phyloP scores from a whole-genome alignment of 2,113 vertebrate genomes.

The Oryzias javanicus region DNA sequence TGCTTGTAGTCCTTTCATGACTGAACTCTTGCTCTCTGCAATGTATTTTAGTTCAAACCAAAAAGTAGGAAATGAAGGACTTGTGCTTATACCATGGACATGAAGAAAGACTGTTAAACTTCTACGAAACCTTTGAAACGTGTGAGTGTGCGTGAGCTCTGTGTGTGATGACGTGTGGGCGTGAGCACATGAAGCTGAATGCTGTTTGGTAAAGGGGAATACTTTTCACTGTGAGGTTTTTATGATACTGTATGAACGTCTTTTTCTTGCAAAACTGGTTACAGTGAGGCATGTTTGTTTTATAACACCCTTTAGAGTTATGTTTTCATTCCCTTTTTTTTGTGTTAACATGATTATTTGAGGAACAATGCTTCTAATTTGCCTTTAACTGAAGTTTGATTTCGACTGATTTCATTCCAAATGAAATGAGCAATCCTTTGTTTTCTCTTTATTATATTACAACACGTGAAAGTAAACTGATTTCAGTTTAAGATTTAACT shows the following conservation, averaged over 20 bases:
- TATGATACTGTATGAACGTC: constrained; percentile 67
- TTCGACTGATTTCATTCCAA: constrained; percentile 63
- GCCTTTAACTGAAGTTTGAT: constrained; percentile 57
- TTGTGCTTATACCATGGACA: constrained; percentile 46
- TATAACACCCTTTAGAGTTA: constrained; percentile 58
- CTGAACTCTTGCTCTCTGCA: constrained; percentile 40
- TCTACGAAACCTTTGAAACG: constrained; percentile 49
- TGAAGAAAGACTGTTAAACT: constrained; percentile 53
- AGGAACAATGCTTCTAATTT: constrained; percentile 39
- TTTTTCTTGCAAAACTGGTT: constrained; percentile 75
- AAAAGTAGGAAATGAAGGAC: constrained; percentile 44
- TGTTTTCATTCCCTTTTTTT: constrained; percentile 59
- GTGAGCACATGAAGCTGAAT: constrained; percentile 54
- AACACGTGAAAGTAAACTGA: constrained; percentile 5
- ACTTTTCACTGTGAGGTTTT: constrained; percentile 79
- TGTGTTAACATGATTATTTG: constrained; percentile 42
- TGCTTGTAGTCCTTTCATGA: constrained; percentile 39
- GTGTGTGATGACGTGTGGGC: constrained; percentile 24
- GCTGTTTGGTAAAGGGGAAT: constrained; percentile 67
- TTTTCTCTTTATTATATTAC: constrained; percentile 33
- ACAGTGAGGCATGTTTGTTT: constrained; percentile 71
- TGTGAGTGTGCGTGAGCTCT: constrained; percentile 13
- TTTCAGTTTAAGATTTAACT: constrained; percentile 24
- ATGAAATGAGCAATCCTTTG: constrained; percentile 40
- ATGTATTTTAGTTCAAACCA: constrained; percentile 48